phyloP scores from a whole-genome alignment of 2,113 vertebrate genomes.

The Connochaetes taurinus region DNA sequence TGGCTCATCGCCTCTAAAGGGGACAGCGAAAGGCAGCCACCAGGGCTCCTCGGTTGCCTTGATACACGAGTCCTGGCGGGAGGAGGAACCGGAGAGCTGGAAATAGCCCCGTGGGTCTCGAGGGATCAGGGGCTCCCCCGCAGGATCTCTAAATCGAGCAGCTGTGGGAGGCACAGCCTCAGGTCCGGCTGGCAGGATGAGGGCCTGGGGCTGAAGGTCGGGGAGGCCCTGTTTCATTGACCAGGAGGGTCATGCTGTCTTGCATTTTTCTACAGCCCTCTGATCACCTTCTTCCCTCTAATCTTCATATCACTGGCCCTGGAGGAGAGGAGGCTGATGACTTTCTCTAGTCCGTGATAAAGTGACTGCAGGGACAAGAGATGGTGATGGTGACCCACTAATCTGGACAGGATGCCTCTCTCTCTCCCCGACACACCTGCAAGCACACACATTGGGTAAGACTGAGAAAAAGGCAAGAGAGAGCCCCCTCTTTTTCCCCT shows the following conservation, averaged over 20 bases:
- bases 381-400: not conserved
- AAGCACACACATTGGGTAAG: accelerated
- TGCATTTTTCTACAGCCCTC: not conserved
- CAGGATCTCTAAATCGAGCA: conserved; percentile 72
- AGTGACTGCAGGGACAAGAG: not conserved
- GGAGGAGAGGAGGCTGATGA: not conserved
- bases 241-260: not conserved
- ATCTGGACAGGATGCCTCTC: not conserved
- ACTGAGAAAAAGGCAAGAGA: not conserved
- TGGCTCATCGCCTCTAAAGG: not conserved
- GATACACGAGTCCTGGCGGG: not conserved
- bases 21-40: not conserved
- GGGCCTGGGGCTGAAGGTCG: not conserved
- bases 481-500: not conserved
- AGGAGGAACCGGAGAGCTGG: conserved; percentile 46
- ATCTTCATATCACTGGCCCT: not conserved
- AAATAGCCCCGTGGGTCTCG: conserved; percentile 62
- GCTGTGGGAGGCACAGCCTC: conserved; percentile 60
- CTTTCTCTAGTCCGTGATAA: not conserved
- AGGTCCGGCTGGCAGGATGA: conserved; percentile 21
- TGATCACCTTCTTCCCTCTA: not conserved
- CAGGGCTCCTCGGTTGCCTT: not conserved
- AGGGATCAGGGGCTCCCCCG: conserved; percentile 63
- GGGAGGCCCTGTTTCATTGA: not conserved
- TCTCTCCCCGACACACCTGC: not conserved